Evolutionary conservation across 2,113 vertebrate genomes (phyloP).

Genomic region (Desmodus rotundus): DNA sequence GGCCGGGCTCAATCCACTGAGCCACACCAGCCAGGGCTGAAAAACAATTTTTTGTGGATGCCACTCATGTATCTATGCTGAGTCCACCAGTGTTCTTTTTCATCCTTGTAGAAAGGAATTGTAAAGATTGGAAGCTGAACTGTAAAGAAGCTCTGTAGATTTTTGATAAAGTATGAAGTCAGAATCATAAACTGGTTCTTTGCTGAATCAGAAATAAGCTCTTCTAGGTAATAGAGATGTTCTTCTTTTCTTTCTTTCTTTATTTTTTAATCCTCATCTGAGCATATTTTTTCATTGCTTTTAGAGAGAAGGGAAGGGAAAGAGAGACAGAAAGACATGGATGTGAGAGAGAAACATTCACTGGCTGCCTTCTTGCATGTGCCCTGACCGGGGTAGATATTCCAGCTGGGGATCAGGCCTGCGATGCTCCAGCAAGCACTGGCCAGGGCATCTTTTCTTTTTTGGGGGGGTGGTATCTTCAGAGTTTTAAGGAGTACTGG

Average conservation of each 20-base stretch:
- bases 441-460: background rate
- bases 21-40: background rate
- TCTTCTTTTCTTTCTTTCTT: background rate
- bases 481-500: background rate
- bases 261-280: background rate
- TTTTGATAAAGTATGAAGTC: background rate
- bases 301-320: too few species aligned
- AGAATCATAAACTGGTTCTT: slow-evolving; percentile 3
- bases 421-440: too few species aligned
- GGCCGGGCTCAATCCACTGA: too few species aligned
- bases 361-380: too few species aligned
- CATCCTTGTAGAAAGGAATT: background rate
- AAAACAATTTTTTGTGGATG: background rate
- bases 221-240: background rate
- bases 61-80: background rate
- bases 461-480: background rate
- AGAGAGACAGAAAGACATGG: too few species aligned
- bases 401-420: too few species aligned
- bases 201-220: background rate
- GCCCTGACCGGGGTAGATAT: too few species aligned
- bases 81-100: background rate
- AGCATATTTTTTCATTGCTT: too few species aligned
- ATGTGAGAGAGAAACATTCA: too few species aligned
- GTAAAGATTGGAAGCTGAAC: background rate
- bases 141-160: background rate